Conservation (phyloP, 2,888 invertebrate species). For the Oxyteleia sp. region DNA sequence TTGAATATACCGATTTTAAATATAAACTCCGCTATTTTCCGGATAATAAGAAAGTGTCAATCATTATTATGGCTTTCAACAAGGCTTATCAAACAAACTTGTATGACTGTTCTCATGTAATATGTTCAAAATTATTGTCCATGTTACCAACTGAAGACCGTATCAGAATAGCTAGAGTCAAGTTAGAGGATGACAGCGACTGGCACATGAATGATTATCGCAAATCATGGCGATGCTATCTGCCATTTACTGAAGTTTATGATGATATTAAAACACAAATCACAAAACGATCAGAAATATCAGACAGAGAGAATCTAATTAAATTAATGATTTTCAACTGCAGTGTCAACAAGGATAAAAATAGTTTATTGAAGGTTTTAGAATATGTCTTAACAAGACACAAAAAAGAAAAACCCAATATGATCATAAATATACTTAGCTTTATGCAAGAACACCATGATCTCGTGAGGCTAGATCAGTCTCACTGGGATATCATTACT, state of each 20-base stretch:
- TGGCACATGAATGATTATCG: neutral
- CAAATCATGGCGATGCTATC: constrained; percentile 80
- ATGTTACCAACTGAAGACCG: too few relatives aligned
- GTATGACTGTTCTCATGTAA: constrained; percentile 52
- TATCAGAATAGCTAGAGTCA: constrained; percentile 80
- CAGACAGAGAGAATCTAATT: constrained; percentile 73
- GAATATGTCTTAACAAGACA: constrained; percentile 79
- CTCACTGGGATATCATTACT: too few relatives aligned
- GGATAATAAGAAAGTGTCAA: constrained; percentile 62
- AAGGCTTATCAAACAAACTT: constrained; percentile 76
- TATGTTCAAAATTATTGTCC: constrained; percentile 65
- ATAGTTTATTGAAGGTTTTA: constrained; percentile 78
- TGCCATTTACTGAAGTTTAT: constrained; percentile 77
- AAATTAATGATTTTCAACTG: too few relatives aligned
- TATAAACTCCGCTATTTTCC: constrained; percentile 73
- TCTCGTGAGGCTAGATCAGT: too few relatives aligned
- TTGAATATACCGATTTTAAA: neutral
- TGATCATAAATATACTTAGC: constrained; percentile 69
- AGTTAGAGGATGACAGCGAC: constrained; percentile 66
- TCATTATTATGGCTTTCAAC: constrained; percentile 77
- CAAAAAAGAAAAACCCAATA: constrained; percentile 79
- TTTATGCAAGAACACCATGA: too few relatives aligned
- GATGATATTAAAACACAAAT: constrained; percentile 77
- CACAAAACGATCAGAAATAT: constrained; percentile 47
- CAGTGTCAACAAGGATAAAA: constrained; percentile 81